phyloP scores from a whole-genome alignment of 1,140 invertebrate genomes.

The Bombus haemorrhoidalis region DNA sequence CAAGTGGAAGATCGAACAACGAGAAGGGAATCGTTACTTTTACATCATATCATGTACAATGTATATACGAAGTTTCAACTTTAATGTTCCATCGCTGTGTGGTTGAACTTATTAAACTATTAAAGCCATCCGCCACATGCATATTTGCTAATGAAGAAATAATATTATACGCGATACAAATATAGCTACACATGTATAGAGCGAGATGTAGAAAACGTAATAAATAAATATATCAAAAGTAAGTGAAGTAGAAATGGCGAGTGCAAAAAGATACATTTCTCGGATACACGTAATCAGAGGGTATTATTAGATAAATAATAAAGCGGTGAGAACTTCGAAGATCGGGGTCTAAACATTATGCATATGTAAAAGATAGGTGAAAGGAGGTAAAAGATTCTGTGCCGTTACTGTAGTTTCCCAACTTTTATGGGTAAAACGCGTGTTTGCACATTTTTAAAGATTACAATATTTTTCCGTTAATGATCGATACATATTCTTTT shows the following conservation, averaged over 20 bases:
- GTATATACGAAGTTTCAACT: neutral
- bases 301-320: no score
- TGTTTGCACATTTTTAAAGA: neutral
- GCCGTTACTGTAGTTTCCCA: neutral
- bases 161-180: neutral
- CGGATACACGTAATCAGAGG: no score
- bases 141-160: constrained; percentile 1
- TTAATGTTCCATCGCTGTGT: neutral
- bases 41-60: neutral
- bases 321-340: no score
- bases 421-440: neutral
- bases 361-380: neutral
- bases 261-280: neutral
- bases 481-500: neutral
- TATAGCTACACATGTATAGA: neutral
- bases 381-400: neutral
- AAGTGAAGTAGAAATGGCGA: no score
- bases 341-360: neutral
- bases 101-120: neutral
- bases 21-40: neutral
- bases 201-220: neutral
- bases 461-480: neutral
- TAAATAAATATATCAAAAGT: neutral
- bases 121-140: neutral
- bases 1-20: neutral